A percentile compares a stretch with the other conserved stretches of the same genome.
phyloP scores from a whole-genome alignment of 2,888 invertebrate genomes.

The Sialis fuliginosa region DNA sequence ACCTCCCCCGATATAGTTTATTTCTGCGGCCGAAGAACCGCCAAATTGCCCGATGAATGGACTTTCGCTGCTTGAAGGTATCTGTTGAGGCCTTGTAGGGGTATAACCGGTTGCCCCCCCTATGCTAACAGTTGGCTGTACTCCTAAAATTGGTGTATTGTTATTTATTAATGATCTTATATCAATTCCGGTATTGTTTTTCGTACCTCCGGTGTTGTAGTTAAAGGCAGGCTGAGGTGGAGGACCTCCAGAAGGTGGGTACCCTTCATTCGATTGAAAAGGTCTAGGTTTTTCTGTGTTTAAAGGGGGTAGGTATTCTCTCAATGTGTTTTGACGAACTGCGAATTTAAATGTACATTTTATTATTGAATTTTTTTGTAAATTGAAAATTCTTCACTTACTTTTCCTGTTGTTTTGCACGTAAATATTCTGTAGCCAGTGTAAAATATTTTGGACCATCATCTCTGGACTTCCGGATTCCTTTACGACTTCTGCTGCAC shows the following conservation, averaged over 20 bases:
- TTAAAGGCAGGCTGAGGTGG: slow-evolving; percentile 6
- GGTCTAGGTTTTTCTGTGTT: slow-evolving; percentile 50
- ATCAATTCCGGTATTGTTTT: too few species aligned
- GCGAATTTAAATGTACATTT: slow-evolving; percentile 11
- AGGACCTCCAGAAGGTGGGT: slow-evolving; percentile 9
- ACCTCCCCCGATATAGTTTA: too few species aligned
- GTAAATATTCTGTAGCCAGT: slow-evolving; percentile 58
- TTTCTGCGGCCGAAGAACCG: too few species aligned
- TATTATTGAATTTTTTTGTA: background rate
- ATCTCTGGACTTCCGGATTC: slow-evolving; percentile 40
- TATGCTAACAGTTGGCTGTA: too few species aligned
- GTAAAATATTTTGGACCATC: slow-evolving; percentile 56
- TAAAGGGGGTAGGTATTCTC: slow-evolving; percentile 39
- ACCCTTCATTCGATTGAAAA: slow-evolving; percentile 28
- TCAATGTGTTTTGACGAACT: slow-evolving; percentile 43
- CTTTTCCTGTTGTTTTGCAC: slow-evolving; percentile 36
- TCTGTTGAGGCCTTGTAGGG: too few species aligned
- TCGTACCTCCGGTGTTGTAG: too few species aligned
- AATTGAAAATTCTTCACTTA: slow-evolving; percentile 17
- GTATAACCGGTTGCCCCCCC: too few species aligned
- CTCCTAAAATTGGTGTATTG: too few species aligned
- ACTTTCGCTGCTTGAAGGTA: too few species aligned
- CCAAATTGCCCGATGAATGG: too few species aligned
- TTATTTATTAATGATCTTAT: too few species aligned
- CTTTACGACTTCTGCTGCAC: slow-evolving; percentile 21